Evolutionary conservation across 2,888 invertebrate genomes (phyloP), one percentile per base, ranked within the genome.

Genomic region (Venustoraphidia nigricollis): DNA sequence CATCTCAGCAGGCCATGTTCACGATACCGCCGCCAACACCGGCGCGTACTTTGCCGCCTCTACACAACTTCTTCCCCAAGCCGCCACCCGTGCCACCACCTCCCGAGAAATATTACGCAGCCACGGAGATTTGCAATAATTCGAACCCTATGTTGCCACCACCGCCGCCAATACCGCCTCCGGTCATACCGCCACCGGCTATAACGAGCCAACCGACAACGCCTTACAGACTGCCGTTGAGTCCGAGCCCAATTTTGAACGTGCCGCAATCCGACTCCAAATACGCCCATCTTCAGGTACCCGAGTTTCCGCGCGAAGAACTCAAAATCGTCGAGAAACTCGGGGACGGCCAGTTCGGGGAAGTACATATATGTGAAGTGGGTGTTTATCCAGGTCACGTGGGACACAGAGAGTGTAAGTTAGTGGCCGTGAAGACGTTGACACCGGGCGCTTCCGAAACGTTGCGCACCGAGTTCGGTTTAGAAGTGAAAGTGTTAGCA

Each of bases 261-360:
- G 48, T 64, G 63, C 9, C 34, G 34, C 11, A 34, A 27, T 39
- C 34, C 8, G 73, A 72, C 53, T 66, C 67, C 50, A 60, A 67
- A 38, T 66, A 66, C 53, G 63, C 65, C 49, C 67, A 70, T 58
- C 63, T 69, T 53, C 67, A 71, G 53, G 63, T 75, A 48, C 63
- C 66, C 50, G 78, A 80, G 65, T 80, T 86, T 68, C 82, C 84
- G 14, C 71, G 81, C 55, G 81, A 83, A 59, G 77, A 78, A 60
- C 73, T 88, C 56, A 74, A 76, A 61, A 79, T 85, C 64, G 74
- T 84, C 55, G 84, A 85, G 66, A 84, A 81, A 62, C 70, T 88
- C 49, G 86, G 86, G 48, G 77, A 79, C 57, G 85, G 86, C 53
- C 76, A 80, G 59, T 86, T 82, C 64, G 84, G 86, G 55, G 84